Evolutionary conservation across 2,797 vertebrate species (phyloP), one percentile per base, ranked within the genome.

Genomic region (Taenioides sp.): DNA sequence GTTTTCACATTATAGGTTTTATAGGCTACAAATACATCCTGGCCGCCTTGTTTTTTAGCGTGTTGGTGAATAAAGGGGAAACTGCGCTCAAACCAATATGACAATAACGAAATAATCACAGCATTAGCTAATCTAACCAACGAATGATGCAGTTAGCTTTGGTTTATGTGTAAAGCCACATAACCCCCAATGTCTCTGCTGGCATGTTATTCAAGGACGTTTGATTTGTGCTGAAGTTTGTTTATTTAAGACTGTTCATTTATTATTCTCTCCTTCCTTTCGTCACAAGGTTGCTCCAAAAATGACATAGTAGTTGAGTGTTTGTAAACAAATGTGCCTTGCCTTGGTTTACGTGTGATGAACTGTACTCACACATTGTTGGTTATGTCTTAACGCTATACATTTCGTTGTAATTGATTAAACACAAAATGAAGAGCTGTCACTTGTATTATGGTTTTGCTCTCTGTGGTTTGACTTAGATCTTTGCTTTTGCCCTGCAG

Each of bases 401-500:
- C 12, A 47, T 47, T 47, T 16, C 14, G 1, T 16, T 47, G 43
- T 47, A 16, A 47, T 16, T 43, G 4, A 43, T 14, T 43, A 43
- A 12, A 43, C 16, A 16, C 43, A 47, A 47, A 47, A 47, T 47
- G 43, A 47, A 47, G 3, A 47, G 14, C 43, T 43, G 40, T 3
- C 40, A 43, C 14, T 14, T 54, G 50, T 54, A 6, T 52, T 7
- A n/a, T n/a, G 50, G 18, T 54, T 20, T 6, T 20, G 50, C 14
- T 47, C 14, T 47, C 12, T 47, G 40, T 16, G 14, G 14, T 47
- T 47, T 47, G 16, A 1, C 12, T 20, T 20, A 34, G 9, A 62
- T 62, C 52, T 68, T 25, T 74, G 27, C 68, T 16, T 4, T 14
- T 62, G 28, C 75, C 9, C 69, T 22, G 4, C 84, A 99, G 98